These are phyloP conservation scores for Ameiurus melas DNA, from an alignment of 2,113 vertebrate genomes.

Conservation along the genomic window DNA sequence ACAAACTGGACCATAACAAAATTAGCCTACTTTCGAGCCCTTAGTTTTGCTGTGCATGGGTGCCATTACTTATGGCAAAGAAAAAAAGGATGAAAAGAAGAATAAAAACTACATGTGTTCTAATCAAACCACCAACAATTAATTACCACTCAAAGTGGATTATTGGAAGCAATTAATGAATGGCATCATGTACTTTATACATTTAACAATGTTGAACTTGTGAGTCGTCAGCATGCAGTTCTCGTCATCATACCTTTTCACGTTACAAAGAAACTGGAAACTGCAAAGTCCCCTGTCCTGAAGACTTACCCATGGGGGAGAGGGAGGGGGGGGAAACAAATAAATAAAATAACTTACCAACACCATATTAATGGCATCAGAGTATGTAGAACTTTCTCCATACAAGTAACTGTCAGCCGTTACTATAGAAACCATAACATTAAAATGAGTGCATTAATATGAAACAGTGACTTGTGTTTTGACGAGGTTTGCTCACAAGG, in stretches of 20 bases:
- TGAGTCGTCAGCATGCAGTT: no score
- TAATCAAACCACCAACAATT: neutral
- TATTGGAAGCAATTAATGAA: neutral
- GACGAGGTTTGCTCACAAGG: neutral
- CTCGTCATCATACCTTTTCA: neutral
- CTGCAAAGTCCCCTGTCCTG: neutral
- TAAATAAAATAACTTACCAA: no score
- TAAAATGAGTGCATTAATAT: neutral
- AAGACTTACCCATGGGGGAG: neutral
- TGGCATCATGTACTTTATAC: neutral
- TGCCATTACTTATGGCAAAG: neutral
- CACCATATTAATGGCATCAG: no score
- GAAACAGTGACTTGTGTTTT: neutral
- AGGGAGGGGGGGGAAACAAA: no score
- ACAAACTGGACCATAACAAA: neutral
- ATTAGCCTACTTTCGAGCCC: no score
- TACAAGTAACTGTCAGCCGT: neutral
- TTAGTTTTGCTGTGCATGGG: neutral
- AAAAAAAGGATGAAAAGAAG: fast-evolving
- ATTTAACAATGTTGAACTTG: neutral
- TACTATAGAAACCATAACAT: neutral
- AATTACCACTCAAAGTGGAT: neutral
- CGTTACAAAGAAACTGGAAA: neutral
- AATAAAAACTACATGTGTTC: neutral
- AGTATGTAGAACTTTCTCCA: no score